These are phyloP conservation scores for Temnothorax rugatulus DNA, from an alignment of 2,888 invertebrate species.

Conservation along the genomic window DNA sequence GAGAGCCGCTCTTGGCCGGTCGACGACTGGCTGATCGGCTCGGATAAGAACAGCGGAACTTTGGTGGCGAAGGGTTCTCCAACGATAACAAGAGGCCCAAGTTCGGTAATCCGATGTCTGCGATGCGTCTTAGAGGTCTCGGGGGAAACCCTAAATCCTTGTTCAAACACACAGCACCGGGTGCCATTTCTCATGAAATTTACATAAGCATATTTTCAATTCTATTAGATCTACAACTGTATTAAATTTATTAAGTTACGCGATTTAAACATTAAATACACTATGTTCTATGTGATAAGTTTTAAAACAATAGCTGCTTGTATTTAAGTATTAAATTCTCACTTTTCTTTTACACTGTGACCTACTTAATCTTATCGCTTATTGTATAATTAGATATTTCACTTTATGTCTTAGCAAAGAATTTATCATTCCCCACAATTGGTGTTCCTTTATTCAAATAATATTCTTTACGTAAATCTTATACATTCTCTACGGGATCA, in stretches of 20 bases:
- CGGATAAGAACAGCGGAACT: constrained; percentile 61
- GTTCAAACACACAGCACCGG: background rate
- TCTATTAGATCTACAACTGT: background rate
- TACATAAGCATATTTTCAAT: constrained; percentile 5
- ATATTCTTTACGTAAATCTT: constrained; percentile 12
- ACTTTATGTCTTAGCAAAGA: background rate
- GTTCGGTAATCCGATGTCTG: constrained; percentile 67
- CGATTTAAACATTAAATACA: background rate
- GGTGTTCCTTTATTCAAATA: background rate
- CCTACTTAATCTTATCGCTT: background rate
- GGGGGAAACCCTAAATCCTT: constrained; percentile 42
- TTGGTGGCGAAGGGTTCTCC: constrained; percentile 49
- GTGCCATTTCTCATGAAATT: constrained; percentile 2
- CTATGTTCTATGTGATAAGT: background rate
- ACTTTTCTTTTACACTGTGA: background rate
- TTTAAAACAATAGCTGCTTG: background rate
- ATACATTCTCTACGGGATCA: background rate
- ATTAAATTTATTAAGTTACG: background rate
- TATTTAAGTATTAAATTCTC: background rate
- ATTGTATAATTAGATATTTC: constrained; percentile 5
- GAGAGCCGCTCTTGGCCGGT: constrained; percentile 59
- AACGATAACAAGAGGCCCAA: constrained; percentile 29
- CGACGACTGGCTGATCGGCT: constrained; percentile 62
- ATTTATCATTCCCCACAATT: background rate
- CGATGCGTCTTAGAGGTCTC: constrained; percentile 62